Evolutionary conservation across 2,888 invertebrate genomes (phyloP).

Genomic region (Drosophila cyrtoloma): DNA sequence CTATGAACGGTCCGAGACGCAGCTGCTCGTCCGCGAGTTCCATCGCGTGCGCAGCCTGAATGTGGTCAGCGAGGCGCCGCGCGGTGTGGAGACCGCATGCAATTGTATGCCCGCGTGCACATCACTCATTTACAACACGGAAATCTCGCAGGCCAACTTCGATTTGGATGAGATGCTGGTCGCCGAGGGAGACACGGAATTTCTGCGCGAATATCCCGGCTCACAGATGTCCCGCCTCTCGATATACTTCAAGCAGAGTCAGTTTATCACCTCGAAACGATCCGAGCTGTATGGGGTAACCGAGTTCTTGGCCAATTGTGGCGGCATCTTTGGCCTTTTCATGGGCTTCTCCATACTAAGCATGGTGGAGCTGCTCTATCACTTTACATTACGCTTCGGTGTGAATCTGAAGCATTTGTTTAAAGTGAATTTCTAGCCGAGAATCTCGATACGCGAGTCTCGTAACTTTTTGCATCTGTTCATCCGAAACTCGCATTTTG

Average conservation of each 20-base stretch:
- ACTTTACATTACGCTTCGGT: slow-evolving; percentile 83
- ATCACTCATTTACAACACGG: slow-evolving; percentile 82
- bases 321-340: slow-evolving; percentile 87
- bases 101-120: slow-evolving; percentile 84
- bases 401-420: slow-evolving; percentile 63
- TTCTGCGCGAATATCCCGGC: slow-evolving; percentile 84
- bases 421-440: slow-evolving; percentile 21
- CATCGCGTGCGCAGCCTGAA: slow-evolving; percentile 63
- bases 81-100: slow-evolving; percentile 67
- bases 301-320: slow-evolving; percentile 89
- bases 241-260: slow-evolving; percentile 90
- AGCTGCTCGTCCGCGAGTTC: slow-evolving; percentile 81
- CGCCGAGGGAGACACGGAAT: slow-evolving; percentile 76
- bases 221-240: slow-evolving; percentile 87
- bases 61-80: slow-evolving; percentile 22
- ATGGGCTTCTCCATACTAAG: slow-evolving; percentile 84
- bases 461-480: slow-evolving; percentile 11
- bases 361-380: slow-evolving; percentile 86
- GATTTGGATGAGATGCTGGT: slow-evolving; percentile 79
- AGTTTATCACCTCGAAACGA: slow-evolving; percentile 89
- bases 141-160: slow-evolving; percentile 83
- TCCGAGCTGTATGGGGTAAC: slow-evolving; percentile 89
- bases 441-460: not conserved
- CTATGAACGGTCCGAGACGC: slow-evolving; percentile 82
- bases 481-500: slow-evolving; percentile 15